phyloP scores from a whole-genome alignment of 2,113 vertebrate species.

The Nothoprocta pentlandii region DNA sequence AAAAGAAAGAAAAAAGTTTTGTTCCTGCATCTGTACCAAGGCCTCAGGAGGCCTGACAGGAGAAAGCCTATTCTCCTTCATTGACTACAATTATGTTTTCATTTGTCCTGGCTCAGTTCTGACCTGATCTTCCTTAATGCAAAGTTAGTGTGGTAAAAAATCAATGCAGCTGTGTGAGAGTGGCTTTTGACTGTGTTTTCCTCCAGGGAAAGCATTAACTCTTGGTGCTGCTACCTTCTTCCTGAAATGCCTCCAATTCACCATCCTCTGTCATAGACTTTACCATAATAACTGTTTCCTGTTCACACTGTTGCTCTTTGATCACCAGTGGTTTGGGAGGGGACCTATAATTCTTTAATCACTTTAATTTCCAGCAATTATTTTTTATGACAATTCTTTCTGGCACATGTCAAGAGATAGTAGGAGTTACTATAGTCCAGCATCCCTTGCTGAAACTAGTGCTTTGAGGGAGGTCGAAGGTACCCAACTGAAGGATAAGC shows the following conservation, averaged over 20 bases:
- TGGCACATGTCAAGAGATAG: not conserved
- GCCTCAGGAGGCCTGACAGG: not conserved
- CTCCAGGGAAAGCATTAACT: not conserved
- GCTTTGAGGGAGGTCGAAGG: not conserved
- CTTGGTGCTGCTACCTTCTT: not conserved
- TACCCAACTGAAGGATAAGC: not conserved
- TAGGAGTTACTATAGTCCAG: not conserved
- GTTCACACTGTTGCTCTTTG: not conserved
- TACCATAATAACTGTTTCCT: not conserved
- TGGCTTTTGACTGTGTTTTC: not conserved
- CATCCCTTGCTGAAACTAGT: not conserved
- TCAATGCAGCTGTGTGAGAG: rapidly evolving
- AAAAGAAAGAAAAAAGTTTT: not conserved
- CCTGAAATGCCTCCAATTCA: not conserved
- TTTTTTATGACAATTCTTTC: not conserved
- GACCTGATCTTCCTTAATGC: not conserved
- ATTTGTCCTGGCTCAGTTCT: not conserved
- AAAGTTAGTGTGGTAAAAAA: slow-evolving; percentile 8
- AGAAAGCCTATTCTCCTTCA: not conserved
- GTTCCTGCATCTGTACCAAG: not conserved
- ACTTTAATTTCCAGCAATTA: not conserved
- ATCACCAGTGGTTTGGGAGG: not conserved
- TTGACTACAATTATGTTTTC: not conserved
- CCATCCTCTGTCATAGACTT: not conserved
- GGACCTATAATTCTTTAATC: not conserved